Conservation (phyloP, 2,888 invertebrate species). For the Sabellastarte sp. region DNA sequence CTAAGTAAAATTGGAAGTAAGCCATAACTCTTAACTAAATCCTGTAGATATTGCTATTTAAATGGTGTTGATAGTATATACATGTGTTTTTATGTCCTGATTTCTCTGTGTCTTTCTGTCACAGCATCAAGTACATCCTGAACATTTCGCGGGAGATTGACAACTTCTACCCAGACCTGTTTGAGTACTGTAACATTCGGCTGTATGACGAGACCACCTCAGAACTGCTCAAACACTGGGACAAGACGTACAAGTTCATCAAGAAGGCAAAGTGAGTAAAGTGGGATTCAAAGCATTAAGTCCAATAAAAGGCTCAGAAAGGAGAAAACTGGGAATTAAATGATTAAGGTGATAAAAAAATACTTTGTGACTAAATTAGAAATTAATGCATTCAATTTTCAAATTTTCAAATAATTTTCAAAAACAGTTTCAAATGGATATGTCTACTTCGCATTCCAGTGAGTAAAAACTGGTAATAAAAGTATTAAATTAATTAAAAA, state of each 20-base stretch:
- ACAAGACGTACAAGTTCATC: conserved; percentile 95
- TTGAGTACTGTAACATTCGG: conserved; percentile 92
- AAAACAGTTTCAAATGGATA: too few relatives aligned
- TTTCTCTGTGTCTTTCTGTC: conserved; percentile 9
- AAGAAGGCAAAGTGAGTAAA: conserved; percentile 74
- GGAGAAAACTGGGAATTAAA: too few relatives aligned
- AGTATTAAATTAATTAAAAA: too few relatives aligned
- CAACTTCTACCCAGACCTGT: conserved; percentile 97
- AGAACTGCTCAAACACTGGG: conserved; percentile 95
- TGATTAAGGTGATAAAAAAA: too few relatives aligned
- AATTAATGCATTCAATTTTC: too few relatives aligned
- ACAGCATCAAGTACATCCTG: conserved; percentile 89
- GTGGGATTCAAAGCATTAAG: too few relatives aligned
- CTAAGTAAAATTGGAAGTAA: too few relatives aligned
- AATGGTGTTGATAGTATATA: not conserved
- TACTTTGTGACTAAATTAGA: too few relatives aligned
- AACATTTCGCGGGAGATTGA: conserved; percentile 98
- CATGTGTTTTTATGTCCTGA: not conserved
- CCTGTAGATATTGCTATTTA: not conserved
- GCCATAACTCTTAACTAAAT: not conserved
- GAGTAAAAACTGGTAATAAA: too few relatives aligned
- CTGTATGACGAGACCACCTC: conserved; percentile 97
- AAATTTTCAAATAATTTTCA: too few relatives aligned
- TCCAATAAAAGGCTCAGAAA: too few relatives aligned
- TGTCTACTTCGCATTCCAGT: too few relatives aligned